A percentile compares a stretch with the other conserved stretches of the same genome.
Evolutionary conservation across 2,888 invertebrate genomes (phyloP).

Genomic region (Ceramica pisi): DNA sequence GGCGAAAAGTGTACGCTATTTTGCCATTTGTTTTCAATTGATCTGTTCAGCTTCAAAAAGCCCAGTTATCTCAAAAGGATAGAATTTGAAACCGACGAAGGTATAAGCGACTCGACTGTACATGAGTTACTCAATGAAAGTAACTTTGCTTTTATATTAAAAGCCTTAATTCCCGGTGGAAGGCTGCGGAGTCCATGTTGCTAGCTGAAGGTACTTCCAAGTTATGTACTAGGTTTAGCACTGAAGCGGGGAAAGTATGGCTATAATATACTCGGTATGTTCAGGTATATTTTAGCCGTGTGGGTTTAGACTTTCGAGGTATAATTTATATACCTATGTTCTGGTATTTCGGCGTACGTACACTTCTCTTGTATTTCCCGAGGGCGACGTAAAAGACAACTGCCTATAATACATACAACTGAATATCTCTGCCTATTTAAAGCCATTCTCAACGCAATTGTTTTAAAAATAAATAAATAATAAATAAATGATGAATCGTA

Average conservation of each 20-base stretch:
- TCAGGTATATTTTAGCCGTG: conserved; percentile 13
- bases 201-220: conserved; percentile 49
- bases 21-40: background rate
- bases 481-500: conserved; percentile 23
- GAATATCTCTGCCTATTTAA: conserved; percentile 5
- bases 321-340: background rate
- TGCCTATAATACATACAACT: conserved; percentile 11
- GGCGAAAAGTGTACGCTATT: background rate
- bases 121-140: conserved; percentile 56
- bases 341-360: conserved; percentile 11
- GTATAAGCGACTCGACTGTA: background rate
- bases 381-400: conserved; percentile 5
- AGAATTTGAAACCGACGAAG: background rate
- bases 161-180: conserved; percentile 62
- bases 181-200: conserved; percentile 43
- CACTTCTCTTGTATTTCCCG: conserved; percentile 25
- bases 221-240: conserved; percentile 53
- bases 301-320: conserved; percentile 1
- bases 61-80: background rate
- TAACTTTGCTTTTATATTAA: conserved; percentile 68
- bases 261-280: conserved; percentile 43
- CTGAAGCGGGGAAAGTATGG: conserved; percentile 43
- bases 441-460: background rate
- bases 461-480: no score
- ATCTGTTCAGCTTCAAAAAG: background rate